phyloP scores from a whole-genome alignment of 2,888 invertebrate genomes.

The Sphaeridia pumilis region DNA sequence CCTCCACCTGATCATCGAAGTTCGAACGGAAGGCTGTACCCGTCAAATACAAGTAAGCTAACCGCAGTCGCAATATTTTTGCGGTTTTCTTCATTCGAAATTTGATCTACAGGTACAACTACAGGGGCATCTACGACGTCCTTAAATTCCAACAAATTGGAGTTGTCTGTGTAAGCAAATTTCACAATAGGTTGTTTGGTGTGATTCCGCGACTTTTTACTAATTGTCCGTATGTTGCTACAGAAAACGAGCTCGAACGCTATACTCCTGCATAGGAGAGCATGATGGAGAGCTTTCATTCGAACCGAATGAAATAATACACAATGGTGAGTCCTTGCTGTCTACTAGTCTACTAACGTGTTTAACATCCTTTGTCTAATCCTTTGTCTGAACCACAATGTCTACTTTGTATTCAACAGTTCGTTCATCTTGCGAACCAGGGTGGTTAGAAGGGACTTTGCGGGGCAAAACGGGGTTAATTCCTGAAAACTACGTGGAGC shows the following conservation, averaged over 20 bases:
- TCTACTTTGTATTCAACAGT: constrained; percentile 46
- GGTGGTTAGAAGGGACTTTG: constrained; percentile 92
- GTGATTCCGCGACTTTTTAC: too few relatives aligned
- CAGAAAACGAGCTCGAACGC: constrained; percentile 71
- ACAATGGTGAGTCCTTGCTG: constrained; percentile 75
- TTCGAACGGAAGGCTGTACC: constrained; percentile 32
- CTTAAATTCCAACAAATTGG: constrained; percentile 10
- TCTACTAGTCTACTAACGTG: background rate
- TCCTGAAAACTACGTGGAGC: constrained; percentile 93
- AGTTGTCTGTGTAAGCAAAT: background rate
- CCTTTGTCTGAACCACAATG: background rate
- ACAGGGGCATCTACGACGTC: background rate
- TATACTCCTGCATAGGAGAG: constrained; percentile 92
- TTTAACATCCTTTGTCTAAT: constrained; percentile 10
- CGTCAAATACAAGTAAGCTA: constrained; percentile 18
- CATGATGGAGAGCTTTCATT: constrained; percentile 94
- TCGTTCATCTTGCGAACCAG: constrained; percentile 82
- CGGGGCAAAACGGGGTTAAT: constrained; percentile 85
- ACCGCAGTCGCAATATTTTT: background rate
- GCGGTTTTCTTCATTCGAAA: constrained; percentile 4
- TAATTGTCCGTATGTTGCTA: too few relatives aligned
- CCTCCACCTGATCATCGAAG: constrained; percentile 35
- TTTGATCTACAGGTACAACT: background rate
- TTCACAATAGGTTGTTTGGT: too few relatives aligned
- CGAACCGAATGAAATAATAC: constrained; percentile 96